These are phyloP conservation scores for Phycodurus eques DNA, from an alignment of 2,113 vertebrate species.

Conservation along the genomic window DNA sequence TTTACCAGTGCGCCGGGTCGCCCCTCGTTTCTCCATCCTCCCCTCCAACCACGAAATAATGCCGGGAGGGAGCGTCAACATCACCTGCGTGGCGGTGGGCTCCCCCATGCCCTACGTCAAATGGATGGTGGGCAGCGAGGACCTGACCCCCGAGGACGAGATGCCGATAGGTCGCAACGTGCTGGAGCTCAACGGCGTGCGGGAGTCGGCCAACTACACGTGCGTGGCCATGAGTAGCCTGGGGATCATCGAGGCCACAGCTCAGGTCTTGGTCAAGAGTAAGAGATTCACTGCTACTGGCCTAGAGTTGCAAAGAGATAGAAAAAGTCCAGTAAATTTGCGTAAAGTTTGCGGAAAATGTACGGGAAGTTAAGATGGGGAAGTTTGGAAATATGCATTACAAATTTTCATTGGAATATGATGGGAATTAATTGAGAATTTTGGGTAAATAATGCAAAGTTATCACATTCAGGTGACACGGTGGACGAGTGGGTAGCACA, in stretches of 20 bases:
- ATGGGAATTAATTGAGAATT: not conserved
- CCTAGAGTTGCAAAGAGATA: not conserved
- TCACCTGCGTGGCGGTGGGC: constrained; percentile 96
- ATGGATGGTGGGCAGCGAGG: constrained; percentile 95
- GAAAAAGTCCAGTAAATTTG: not conserved
- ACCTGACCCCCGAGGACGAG: constrained; percentile 93
- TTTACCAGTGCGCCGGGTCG: constrained; percentile 90
- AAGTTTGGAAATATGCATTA: too few species aligned
- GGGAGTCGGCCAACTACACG: constrained; percentile 97
- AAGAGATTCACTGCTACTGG: constrained; percentile 54
- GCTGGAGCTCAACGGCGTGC: constrained; percentile 90
- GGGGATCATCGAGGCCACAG: constrained; percentile 91
- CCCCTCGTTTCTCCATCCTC: constrained; percentile 94
- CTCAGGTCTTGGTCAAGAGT: constrained; percentile 98
- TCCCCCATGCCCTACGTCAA: constrained; percentile 98
- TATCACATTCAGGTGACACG: too few species aligned
- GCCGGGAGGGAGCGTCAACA: constrained; percentile 96
- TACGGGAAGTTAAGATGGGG: not conserved
- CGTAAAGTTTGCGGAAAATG: not conserved
- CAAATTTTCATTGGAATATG: not conserved
- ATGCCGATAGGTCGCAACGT: constrained; percentile 97
- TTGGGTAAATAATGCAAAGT: too few species aligned
- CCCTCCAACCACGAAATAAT: constrained; percentile 96
- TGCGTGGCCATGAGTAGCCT: constrained; percentile 98
- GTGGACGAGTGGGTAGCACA: too few species aligned